These are phyloP conservation scores for Ditylenchus dipsaci DNA, from an alignment of 1,140 invertebrate genomes.

Conservation along the genomic window DNA sequence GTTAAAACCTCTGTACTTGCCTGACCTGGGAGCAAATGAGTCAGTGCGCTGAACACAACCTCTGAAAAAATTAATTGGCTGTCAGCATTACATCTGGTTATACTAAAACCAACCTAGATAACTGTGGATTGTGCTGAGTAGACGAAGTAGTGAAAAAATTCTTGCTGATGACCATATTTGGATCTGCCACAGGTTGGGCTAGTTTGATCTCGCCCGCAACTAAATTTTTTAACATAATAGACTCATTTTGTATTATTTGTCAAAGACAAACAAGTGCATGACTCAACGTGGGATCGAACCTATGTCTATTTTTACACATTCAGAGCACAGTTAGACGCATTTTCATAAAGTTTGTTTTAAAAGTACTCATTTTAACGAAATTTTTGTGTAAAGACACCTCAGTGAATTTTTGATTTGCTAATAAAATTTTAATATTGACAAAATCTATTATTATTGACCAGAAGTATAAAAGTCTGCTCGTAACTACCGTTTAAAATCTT, in stretches of 20 bases:
- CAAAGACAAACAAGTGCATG: too few relatives aligned
- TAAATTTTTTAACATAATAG: neutral
- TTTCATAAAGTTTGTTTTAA: too few relatives aligned
- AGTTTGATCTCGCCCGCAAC: neutral
- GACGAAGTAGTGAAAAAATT: slow-evolving; percentile 1
- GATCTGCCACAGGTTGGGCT: neutral
- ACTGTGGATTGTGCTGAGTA: neutral
- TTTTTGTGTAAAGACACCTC: neutral
- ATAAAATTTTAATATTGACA: too few relatives aligned
- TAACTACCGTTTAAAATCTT: neutral
- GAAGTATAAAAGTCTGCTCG: too few relatives aligned
- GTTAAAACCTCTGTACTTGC: neutral
- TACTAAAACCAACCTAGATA: neutral
- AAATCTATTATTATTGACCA: too few relatives aligned
- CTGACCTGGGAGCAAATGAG: neutral
- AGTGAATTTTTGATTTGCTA: too few relatives aligned
- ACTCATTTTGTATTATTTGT: too few relatives aligned
- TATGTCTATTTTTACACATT: too few relatives aligned
- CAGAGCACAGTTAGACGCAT: too few relatives aligned
- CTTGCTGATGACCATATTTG: neutral
- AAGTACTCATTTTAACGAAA: too few relatives aligned
- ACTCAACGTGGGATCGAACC: too few relatives aligned
- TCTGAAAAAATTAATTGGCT: neutral
- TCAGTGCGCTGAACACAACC: neutral
- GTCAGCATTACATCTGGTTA: neutral